Percentiles rank a stretch among this genome's conserved stretches.
phyloP scores from a whole-genome alignment of 2,797 vertebrate species.

The Adrianichthys oophorus region DNA sequence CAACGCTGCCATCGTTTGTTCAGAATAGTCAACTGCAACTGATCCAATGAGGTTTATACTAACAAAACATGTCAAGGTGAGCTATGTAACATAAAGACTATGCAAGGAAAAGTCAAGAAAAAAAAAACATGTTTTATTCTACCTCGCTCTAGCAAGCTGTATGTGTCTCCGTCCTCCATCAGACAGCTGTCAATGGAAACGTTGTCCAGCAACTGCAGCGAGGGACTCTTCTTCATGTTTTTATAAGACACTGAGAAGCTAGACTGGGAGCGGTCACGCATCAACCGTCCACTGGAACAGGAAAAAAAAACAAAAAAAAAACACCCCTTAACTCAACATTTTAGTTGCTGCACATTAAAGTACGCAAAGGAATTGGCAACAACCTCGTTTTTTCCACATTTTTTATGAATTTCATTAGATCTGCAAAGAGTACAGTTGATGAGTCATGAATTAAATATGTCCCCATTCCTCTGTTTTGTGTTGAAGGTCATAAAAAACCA shows the following conservation, averaged over 20 bases:
- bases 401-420: slow-evolving; percentile 9
- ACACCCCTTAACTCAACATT: neutral
- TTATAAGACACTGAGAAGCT: slow-evolving; percentile 89
- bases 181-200: slow-evolving; percentile 93
- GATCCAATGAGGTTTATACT: neutral
- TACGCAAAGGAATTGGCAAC: neutral
- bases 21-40: neutral
- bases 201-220: slow-evolving; percentile 92
- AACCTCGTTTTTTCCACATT: slow-evolving; percentile 11
- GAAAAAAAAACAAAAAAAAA: slow-evolving; percentile 20
- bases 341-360: neutral
- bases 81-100: neutral
- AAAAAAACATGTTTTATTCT: slow-evolving; percentile 10
- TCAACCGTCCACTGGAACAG: slow-evolving; percentile 84
- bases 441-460: slow-evolving; percentile 50
- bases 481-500: slow-evolving; percentile 38
- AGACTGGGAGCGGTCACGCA: slow-evolving; percentile 87
- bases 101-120: neutral
- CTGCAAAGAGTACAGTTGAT: slow-evolving; percentile 5
- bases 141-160: slow-evolving; percentile 91
- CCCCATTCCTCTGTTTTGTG: slow-evolving; percentile 31
- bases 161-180: slow-evolving; percentile 90
- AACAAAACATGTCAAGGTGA: no score
- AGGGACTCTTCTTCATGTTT: slow-evolving; percentile 94
- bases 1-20: slow-evolving; percentile 67